phyloP scores from a whole-genome alignment of 2,797 vertebrate species.

The Helostoma temminkii region DNA sequence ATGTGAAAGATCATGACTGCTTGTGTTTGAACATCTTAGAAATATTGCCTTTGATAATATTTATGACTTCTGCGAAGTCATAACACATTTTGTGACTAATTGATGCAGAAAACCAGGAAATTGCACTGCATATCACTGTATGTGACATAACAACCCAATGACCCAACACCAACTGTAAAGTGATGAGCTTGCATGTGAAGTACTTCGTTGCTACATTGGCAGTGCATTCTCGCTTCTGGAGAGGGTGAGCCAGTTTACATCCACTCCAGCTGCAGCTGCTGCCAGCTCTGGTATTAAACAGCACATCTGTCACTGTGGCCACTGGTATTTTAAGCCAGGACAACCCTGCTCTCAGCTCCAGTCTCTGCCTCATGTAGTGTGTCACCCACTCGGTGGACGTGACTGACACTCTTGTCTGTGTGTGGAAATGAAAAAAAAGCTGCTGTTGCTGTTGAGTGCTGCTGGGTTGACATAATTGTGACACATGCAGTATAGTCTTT shows the following conservation, averaged over 20 bases:
- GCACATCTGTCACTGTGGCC: slow-evolving; percentile 75
- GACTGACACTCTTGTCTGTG: slow-evolving; percentile 48
- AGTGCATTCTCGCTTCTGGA: slow-evolving; percentile 42
- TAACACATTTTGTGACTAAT: too few species aligned
- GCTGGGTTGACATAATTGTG: slow-evolving; percentile 56
- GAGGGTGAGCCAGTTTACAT: slow-evolving; percentile 60
- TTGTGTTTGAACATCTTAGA: too few species aligned
- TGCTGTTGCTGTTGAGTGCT: slow-evolving; percentile 25
- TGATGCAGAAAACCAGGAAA: too few species aligned
- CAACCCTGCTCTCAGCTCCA: slow-evolving; percentile 34
- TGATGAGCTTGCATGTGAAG: slow-evolving; percentile 32
- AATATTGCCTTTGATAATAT: too few species aligned
- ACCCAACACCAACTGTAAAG: slow-evolving; percentile 30
- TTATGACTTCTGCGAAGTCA: too few species aligned
- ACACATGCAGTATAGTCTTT: slow-evolving; percentile 50
- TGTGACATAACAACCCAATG: slow-evolving; percentile 33
- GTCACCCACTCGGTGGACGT: slow-evolving; percentile 52
- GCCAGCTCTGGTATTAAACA: slow-evolving; percentile 75
- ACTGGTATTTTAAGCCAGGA: slow-evolving; percentile 49
- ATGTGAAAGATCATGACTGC: too few species aligned
- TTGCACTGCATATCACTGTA: too few species aligned
- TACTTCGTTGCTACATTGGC: slow-evolving; percentile 43
- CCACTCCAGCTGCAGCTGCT: slow-evolving; percentile 55
- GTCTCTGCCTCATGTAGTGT: slow-evolving; percentile 25
- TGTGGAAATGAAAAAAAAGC: slow-evolving; percentile 16